Base-by-base conservation (phyloP, 2,797 vertebrate species). In the Halcyon leucocephala region DNA sequence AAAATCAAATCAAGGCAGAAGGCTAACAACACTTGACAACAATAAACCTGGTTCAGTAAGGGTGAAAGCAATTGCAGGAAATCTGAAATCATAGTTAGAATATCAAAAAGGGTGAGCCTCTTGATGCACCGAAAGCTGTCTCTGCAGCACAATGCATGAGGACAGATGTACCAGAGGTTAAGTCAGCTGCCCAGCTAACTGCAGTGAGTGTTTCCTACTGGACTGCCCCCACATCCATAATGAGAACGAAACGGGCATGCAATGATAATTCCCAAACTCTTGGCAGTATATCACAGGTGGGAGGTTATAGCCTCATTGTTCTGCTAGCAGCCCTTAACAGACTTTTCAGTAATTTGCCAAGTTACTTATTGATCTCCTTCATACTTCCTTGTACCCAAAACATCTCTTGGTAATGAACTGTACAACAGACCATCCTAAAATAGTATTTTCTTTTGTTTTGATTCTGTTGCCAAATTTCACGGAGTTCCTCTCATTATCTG, bases 251-350 rank as follows among this genome's bases (percentile, higher is more conserved):
- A 29, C 14, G 4, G 5, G 13, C 16, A 21, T 1, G 18, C 26
- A 9, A 8, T 2, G 29, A 3, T 4, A 49, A 18, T 44, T 64
- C 28, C 26, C 41, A 48, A 4, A 9, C 16, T 25, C 37, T 39
- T 3, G 5, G 7, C 58, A 28, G 9, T 2, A 3, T 4, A 33
- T 19, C 29, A 57, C 24, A 55, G 21, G 29, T 54, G 4, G 17
- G 21, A 89, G 18, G 6, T 5, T 2, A 1, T 3, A 57, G 22
- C 25, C 15, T 20, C 2, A 0, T 10, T n/a, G 6, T 14, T 69
- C 6, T 26, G 46, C 22, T 52, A 11, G 21, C 6, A 60, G 28
- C 19, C 37, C 19, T 57, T 44, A 39, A 33, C 10, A 80, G 25
- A 57, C 28, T 33, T 74, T 78, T 69, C 2, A 2, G 18, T 29